Percentiles rank a stretch among this genome's conserved stretches.
These are phyloP conservation scores for Melozone crissalis DNA, from an alignment of 2,113 vertebrate genomes.

Conservation along the genomic window DNA sequence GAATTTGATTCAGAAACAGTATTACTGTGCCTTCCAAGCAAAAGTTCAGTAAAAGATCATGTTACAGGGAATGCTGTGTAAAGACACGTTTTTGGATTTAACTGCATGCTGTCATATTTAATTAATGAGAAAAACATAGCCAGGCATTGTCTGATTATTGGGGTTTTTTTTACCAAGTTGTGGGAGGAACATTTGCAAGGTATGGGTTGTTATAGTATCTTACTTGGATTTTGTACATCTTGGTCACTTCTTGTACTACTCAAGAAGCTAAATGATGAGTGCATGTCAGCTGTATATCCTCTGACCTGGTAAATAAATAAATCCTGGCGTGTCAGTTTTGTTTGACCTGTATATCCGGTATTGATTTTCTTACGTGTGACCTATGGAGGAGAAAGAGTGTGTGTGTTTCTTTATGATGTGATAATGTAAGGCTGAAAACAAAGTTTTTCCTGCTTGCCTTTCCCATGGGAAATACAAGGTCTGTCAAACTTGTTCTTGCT, in stretches of 20 bases:
- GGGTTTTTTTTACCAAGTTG: neutral
- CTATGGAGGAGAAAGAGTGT: neutral
- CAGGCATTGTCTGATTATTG: neutral
- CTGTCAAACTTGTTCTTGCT: conserved; percentile 14
- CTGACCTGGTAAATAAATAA: neutral
- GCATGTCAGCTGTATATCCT: neutral
- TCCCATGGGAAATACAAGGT: conserved; percentile 21
- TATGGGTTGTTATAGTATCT: neutral
- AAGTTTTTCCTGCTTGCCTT: conserved; percentile 18
- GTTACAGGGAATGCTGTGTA: neutral
- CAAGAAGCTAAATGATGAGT: neutral
- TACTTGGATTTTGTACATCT: neutral
- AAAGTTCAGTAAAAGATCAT: neutral
- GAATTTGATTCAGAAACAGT: neutral
- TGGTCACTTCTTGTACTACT: neutral
- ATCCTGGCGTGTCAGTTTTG: neutral
- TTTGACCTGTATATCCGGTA: conserved; percentile 10
- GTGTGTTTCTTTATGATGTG: conserved; percentile 9
- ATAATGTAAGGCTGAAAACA: neutral
- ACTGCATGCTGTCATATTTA: neutral
- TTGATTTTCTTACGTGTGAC: conserved; percentile 16
- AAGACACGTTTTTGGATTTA: neutral
- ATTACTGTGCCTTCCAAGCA: neutral
- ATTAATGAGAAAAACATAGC: neutral
- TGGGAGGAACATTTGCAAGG: neutral